A percentile compares a stretch with the other conserved stretches of the same genome.
These are phyloP conservation scores for Cylas formicarius DNA, from an alignment of 1,140 invertebrate species.

Conservation along the genomic window DNA sequence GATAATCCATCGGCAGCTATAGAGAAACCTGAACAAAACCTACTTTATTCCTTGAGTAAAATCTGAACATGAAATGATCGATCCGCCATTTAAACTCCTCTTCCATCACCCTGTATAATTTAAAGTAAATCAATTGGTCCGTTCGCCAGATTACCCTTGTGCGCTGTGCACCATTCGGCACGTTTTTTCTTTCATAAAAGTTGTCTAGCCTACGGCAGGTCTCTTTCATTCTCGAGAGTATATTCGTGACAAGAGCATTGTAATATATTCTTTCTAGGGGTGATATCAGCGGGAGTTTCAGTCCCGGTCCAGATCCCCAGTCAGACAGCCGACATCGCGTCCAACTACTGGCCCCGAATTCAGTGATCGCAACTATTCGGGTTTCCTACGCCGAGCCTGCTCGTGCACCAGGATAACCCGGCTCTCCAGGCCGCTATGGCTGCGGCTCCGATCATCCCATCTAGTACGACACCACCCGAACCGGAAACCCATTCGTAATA, in stretches of 20 bases:
- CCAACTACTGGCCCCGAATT: constrained; percentile 93
- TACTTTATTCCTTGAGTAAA: no score
- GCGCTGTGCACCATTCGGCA: no score
- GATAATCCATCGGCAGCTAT: no score
- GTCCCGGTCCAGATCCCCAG: constrained; percentile 95
- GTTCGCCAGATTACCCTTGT: no score
- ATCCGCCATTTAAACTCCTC: no score
- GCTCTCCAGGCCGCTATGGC: constrained; percentile 37
- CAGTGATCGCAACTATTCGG: constrained; percentile 80
- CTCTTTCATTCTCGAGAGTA: not conserved
- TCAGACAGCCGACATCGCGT: constrained; percentile 75
- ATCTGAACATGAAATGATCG: no score
- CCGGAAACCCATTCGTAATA: constrained; percentile 19
- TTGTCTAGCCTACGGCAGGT: not conserved
- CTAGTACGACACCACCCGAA: constrained; percentile 27
- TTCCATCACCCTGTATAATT: no score
- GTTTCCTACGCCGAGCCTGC: constrained; percentile 54
- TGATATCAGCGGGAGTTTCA: constrained; percentile 95
- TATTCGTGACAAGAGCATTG: constrained; percentile 10
- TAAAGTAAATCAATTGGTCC: no score
- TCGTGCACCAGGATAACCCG: constrained; percentile 55
- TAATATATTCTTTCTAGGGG: constrained; percentile 60
- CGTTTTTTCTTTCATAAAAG: no score
- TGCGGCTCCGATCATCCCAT: constrained; percentile 38
- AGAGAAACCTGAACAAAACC: no score